Conservation (phyloP, 2,797 vertebrate genomes). For the Lateolabrax maculatus region DNA sequence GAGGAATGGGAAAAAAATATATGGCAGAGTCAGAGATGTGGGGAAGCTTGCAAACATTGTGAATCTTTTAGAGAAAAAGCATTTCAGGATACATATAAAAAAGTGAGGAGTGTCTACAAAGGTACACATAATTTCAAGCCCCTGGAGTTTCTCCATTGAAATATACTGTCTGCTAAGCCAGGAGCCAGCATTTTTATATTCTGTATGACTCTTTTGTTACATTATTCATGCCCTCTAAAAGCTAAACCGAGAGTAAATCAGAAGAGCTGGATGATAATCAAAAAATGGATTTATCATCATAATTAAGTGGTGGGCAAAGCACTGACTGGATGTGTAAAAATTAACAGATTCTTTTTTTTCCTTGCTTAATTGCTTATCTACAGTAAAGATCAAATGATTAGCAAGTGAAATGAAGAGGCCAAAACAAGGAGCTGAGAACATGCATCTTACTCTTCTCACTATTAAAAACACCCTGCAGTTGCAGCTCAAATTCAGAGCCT, state of each 20-base stretch:
- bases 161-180: slow-evolving; percentile 42
- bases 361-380: slow-evolving; percentile 27
- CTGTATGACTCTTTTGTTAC: slow-evolving; percentile 38
- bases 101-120: slow-evolving; percentile 29
- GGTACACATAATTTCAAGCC: slow-evolving; percentile 24
- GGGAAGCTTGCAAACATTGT: slow-evolving; percentile 2
- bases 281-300: slow-evolving; percentile 42
- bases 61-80: slow-evolving; percentile 31
- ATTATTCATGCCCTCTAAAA: slow-evolving; percentile 60
- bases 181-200: slow-evolving; percentile 48
- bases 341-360: slow-evolving; percentile 29
- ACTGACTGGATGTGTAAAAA: slow-evolving; percentile 4
- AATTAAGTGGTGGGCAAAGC: slow-evolving; percentile 39
- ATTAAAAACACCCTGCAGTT: not conserved
- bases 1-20: slow-evolving; percentile 17
- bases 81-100: slow-evolving; percentile 33
- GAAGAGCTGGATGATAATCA: slow-evolving; percentile 49
- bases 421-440: slow-evolving; percentile 9
- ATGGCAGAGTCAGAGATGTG: slow-evolving; percentile 2
- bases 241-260: slow-evolving; percentile 35
- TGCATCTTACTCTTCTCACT: not conserved
- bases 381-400: slow-evolving; percentile 31
- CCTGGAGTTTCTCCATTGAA: slow-evolving; percentile 33
- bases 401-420: slow-evolving; percentile 29
- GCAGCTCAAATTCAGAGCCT: not conserved